Conservation (phyloP, 2,797 vertebrate species). For the Crenichthys baileyi region DNA sequence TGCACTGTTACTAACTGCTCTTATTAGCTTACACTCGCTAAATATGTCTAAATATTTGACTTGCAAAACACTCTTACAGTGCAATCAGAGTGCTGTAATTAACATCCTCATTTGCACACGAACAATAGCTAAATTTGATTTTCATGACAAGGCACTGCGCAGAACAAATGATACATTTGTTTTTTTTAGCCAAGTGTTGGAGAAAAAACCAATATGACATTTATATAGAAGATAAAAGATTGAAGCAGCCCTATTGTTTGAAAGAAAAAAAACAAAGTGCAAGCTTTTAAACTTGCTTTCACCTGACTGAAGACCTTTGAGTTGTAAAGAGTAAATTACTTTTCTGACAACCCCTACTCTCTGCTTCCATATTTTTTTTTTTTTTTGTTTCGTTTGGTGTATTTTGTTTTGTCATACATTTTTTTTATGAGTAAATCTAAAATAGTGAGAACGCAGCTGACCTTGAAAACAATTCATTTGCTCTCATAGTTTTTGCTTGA, state of each 20-base stretch:
- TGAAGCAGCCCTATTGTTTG: background rate
- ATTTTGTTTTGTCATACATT: background rate
- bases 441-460: background rate
- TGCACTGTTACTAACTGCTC: constrained; percentile 45
- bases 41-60: constrained; percentile 59
- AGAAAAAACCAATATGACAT: background rate
- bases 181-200: background rate
- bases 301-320: background rate
- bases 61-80: constrained; percentile 30
- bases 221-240: background rate
- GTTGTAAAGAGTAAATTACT: background rate
- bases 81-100: constrained; percentile 31
- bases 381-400: too few relatives aligned
- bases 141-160: background rate
- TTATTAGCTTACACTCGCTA: constrained; percentile 46
- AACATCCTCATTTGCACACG: constrained; percentile 21
- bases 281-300: background rate
- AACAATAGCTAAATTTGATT: constrained; percentile 11
- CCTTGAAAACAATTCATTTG: background rate
- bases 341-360: background rate
- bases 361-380: background rate
- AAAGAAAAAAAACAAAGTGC: background rate
- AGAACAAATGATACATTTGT: background rate
- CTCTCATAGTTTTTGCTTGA: background rate
- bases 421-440: background rate